These are phyloP conservation scores for Hypanus sabinus DNA, from an alignment of 2,113 vertebrate species.

Conservation along the genomic window DNA sequence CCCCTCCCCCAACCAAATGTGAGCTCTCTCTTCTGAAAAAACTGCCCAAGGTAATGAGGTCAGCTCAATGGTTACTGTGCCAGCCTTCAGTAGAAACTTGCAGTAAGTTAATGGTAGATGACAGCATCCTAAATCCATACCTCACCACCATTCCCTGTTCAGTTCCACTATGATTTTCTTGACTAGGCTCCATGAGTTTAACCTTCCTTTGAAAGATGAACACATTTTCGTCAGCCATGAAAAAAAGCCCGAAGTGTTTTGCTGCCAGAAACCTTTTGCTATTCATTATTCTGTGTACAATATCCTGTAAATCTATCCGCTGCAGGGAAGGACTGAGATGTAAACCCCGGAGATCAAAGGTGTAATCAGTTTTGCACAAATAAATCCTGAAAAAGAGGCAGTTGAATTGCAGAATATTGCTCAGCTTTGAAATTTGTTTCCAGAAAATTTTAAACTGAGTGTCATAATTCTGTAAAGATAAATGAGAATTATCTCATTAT, in stretches of 20 bases:
- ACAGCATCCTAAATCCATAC: neutral
- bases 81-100: neutral
- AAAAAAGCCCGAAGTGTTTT: neutral
- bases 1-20: neutral
- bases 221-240: neutral
- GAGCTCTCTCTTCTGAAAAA: neutral
- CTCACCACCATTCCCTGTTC: neutral
- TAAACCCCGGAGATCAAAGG: neutral
- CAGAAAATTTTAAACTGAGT: neutral
- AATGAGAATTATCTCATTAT: neutral
- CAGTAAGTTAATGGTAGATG: too few species aligned
- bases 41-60: neutral
- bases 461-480: neutral
- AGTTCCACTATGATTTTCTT: neutral
- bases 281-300: neutral
- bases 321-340: neutral
- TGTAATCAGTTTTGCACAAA: too few species aligned
- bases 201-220: neutral
- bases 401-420: neutral
- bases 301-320: neutral
- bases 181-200: neutral
- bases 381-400: neutral
- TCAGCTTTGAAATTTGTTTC: neutral
- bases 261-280: neutral
- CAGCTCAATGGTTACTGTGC: neutral